Evolutionary conservation across 2,113 vertebrate genomes (phyloP).

Genomic region (Fregetta grallaria): DNA sequence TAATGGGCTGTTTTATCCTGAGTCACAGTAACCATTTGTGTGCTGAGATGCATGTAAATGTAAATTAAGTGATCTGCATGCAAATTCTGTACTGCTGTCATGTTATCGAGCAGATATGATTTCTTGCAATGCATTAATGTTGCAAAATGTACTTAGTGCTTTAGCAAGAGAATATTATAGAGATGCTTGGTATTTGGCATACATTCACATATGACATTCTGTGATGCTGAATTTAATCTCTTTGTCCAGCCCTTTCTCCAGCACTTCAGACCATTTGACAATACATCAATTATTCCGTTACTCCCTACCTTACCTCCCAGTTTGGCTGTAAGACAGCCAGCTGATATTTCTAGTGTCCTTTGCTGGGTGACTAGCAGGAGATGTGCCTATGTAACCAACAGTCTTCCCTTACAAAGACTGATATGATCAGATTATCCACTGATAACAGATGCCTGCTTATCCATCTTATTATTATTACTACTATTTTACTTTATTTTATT

Average conservation of each 20-base stretch:
- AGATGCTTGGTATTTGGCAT: not conserved
- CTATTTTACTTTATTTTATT: no score
- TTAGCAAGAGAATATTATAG: not conserved
- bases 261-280: not conserved
- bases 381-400: not conserved
- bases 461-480: not conserved
- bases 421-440: not conserved
- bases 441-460: not conserved
- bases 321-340: not conserved
- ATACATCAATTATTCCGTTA: not conserved
- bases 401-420: not conserved
- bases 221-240: not conserved
- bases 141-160: not conserved
- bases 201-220: not conserved
- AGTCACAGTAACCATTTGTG: conserved; percentile 24
- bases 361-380: not conserved
- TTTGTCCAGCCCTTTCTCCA: not conserved
- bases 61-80: not conserved
- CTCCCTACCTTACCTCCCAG: not conserved
- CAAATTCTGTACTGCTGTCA: not conserved
- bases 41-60: not conserved
- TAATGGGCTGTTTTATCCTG: not conserved
- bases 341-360: not conserved
- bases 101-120: not conserved
- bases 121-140: not conserved